phyloP scores from a whole-genome alignment of 2,113 vertebrate species.

The Poeciliopsis prolifica region DNA sequence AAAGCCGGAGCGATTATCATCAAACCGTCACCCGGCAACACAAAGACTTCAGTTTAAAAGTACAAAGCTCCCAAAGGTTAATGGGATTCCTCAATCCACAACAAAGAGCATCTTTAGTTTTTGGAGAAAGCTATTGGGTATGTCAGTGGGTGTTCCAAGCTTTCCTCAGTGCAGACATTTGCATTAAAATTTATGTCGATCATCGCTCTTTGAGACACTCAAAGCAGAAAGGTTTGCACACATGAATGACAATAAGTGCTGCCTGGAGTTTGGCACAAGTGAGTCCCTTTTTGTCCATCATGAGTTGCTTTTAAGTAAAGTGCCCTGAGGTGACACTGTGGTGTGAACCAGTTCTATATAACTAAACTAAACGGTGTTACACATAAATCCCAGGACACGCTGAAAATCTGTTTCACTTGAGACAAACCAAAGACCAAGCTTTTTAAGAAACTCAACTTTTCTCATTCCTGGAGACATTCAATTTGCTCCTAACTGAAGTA shows the following conservation, averaged over 20 bases:
- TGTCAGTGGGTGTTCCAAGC: background rate
- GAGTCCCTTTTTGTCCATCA: background rate
- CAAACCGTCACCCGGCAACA: slow-evolving; percentile 8
- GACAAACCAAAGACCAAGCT: background rate
- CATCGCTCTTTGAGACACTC: background rate
- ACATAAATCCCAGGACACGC: background rate
- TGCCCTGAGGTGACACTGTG: background rate
- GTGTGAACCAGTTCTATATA: background rate
- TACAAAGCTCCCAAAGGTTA: slow-evolving; percentile 64
- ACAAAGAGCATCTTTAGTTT: slow-evolving; percentile 9
- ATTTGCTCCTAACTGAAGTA: too few relatives aligned
- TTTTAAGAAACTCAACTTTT: too few relatives aligned
- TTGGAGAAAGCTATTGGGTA: slow-evolving; percentile 1
- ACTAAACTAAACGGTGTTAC: background rate
- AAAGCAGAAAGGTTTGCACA: background rate
- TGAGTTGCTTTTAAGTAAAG: background rate
- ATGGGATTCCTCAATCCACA: slow-evolving; percentile 40
- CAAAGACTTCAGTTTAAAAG: slow-evolving; percentile 13
- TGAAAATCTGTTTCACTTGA: background rate
- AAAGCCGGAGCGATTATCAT: slow-evolving; percentile 38
- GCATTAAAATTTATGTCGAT: slow-evolving; percentile 24
- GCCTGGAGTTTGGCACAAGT: background rate
- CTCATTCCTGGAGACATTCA: too few relatives aligned
- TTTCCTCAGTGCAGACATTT: background rate
- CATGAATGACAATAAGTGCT: background rate